Conservation (phyloP, 53 echinoderm and acorn worm species). For the Echinometra lucunter region DNA sequence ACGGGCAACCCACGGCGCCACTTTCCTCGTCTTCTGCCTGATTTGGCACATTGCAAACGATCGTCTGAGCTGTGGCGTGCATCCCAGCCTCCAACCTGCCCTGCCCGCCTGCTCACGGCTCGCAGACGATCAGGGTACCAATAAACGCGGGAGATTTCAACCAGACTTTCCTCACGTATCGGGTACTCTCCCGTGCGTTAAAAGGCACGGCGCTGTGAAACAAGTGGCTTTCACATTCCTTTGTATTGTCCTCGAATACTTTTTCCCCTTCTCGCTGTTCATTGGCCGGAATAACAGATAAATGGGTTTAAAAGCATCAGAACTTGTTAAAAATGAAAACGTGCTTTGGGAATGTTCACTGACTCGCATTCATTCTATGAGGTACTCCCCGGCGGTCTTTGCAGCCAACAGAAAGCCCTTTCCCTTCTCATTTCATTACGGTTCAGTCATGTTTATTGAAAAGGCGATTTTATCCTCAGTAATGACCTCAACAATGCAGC, state of each 20-base stretch:
- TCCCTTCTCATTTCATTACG: background rate
- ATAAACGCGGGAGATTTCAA: conserved; percentile 16
- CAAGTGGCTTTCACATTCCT: conserved; percentile 46
- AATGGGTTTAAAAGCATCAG: conserved; percentile 69
- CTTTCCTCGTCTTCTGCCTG: conserved; percentile 65
- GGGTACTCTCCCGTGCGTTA: background rate
- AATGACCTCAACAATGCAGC: conserved; percentile 43
- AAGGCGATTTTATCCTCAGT: conserved; percentile 42
- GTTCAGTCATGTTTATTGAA: conserved; percentile 47
- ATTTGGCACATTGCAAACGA: conserved; percentile 59
- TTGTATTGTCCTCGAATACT: background rate
- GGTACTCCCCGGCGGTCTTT: conserved; percentile 30
- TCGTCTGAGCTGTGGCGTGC: conserved; percentile 59
- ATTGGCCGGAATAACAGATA: conserved; percentile 69
- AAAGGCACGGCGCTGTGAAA: conserved; percentile 70
- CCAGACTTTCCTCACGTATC: background rate
- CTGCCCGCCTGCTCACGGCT: background rate
- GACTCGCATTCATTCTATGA: conserved; percentile 22
- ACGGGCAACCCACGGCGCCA: conserved; percentile 68
- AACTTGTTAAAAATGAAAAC: conserved; percentile 65
- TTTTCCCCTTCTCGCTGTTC: conserved; percentile 31
- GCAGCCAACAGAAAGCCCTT: conserved; percentile 32
- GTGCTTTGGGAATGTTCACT: conserved; percentile 45
- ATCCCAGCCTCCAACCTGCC: background rate
- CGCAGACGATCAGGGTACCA: background rate